Percentiles rank a stretch among this genome's conserved stretches.
These are phyloP conservation scores for Aphelocoma coerulescens DNA, from an alignment of 2,113 vertebrate species.

Conservation along the genomic window DNA sequence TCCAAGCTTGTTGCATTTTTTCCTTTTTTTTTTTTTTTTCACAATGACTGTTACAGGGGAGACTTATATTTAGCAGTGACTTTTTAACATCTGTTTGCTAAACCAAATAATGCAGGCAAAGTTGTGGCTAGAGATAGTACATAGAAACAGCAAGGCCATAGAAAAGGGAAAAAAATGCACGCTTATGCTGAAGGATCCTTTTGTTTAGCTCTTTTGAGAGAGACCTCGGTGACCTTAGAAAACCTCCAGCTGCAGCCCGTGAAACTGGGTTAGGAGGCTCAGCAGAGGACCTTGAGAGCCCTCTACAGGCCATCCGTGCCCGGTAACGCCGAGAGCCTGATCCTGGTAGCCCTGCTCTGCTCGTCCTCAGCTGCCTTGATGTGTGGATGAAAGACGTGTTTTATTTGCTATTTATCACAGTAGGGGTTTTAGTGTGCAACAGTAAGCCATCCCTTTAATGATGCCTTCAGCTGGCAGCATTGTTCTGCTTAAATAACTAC, in stretches of 20 bases:
- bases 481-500: slow-evolving; percentile 30
- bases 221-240: slow-evolving; percentile 85
- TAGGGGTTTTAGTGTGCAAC: slow-evolving; percentile 1
- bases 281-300: slow-evolving; percentile 71
- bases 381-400: slow-evolving; percentile 13
- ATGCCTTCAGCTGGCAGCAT: slow-evolving; percentile 45
- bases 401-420: slow-evolving; percentile 60
- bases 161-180: neutral
- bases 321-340: neutral
- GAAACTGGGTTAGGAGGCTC: slow-evolving; percentile 45
- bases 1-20: neutral
- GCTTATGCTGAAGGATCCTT: slow-evolving; percentile 71
- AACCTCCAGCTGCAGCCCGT: slow-evolving; percentile 77
- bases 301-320: slow-evolving; percentile 70
- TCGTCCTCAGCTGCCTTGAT: slow-evolving; percentile 17
- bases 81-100: slow-evolving; percentile 40
- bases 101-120: slow-evolving; percentile 34
- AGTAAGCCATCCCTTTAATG: slow-evolving; percentile 29
- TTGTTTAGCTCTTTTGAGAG: slow-evolving; percentile 75
- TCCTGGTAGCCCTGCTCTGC: neutral
- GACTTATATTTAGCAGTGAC: neutral
- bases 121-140: slow-evolving; percentile 26
- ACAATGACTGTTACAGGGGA: neutral
- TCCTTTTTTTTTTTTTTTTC: neutral
- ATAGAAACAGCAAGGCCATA: slow-evolving; percentile 40